Conservation (phyloP, 2,113 vertebrate genomes). For the Empidonax traillii region DNA sequence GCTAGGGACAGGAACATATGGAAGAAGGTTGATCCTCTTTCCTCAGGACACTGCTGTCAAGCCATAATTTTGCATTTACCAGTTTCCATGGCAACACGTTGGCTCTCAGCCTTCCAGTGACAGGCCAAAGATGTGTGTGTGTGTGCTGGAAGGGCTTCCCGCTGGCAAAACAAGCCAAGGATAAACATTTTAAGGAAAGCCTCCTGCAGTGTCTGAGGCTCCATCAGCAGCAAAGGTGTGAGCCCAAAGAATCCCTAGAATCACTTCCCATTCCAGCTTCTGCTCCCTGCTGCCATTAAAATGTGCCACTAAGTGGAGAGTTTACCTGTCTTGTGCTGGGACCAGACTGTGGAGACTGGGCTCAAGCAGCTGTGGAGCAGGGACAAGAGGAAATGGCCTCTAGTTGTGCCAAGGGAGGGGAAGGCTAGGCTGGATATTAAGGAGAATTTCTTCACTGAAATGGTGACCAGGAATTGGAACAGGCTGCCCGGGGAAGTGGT, state of each 20-base stretch:
- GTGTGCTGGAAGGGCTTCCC: not conserved
- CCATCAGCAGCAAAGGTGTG: not conserved
- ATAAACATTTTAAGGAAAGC: not conserved
- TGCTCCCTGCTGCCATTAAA: not conserved
- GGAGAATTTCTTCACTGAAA: not conserved
- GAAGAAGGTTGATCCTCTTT: not conserved
- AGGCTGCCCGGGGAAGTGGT: not conserved
- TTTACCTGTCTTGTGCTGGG: not conserved
- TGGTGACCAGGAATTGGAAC: not conserved
- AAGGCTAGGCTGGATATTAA: not conserved
- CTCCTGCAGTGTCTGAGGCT: not conserved
- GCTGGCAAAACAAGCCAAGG: constrained; percentile 9
- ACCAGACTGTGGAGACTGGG: not conserved
- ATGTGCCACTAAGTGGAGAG: not conserved
- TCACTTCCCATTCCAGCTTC: not conserved
- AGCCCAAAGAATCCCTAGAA: not conserved
- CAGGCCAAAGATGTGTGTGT: not conserved
- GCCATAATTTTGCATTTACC: not conserved
- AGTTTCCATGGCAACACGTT: not conserved
- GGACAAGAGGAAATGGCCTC: not conserved
- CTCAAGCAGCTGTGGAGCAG: not conserved
- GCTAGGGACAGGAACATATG: not conserved
- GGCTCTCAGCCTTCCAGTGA: not conserved
- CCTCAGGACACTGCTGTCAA: not conserved
- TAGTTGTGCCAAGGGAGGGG: not conserved